Base-by-base conservation (phyloP, 2,113 vertebrate species). In the Pangasianodon hypophthalmus region DNA sequence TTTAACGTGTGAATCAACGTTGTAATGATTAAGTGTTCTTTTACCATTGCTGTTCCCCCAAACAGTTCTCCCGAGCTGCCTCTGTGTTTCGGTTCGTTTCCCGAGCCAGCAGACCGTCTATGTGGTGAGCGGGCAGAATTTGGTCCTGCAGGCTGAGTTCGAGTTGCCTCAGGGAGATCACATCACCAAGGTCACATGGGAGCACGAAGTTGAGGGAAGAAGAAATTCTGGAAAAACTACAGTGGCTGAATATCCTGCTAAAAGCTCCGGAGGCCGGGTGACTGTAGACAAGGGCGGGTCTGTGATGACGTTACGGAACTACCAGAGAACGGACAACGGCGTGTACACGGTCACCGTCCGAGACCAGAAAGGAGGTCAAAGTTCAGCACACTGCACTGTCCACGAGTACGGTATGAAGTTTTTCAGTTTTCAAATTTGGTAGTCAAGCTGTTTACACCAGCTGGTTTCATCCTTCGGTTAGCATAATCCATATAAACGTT, bases 331-430 rank as follows among this genome's bases (percentile, higher is more conserved):
- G 2, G 95, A 96, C 88, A 80, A 87, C 9, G 95, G 95, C 0
- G 91, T 95, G 80, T 96, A 96, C 88, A 86, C 90, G 0, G 87
- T 96, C 87, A 95, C 93, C 0, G 92, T 95, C 79, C 93, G 60
- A 0, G 92, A 95, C 64, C 91, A 86, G n/a, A 77, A 1, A 6
- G 95, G 95, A 69, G 83, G 54, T 64, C 91, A 85, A 21, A 90
- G 80, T 86, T 92, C 90, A 0, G 94, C 92, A 7, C 90, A 90
- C 16, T 94, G 93, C 89, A 90, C 92, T 21, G 94, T 96, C 89
- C 92, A 94, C 58, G 94, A 94, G 52, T 96, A 96, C 52, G 79
- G 94, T 96, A 90, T 48, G 91, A 37, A 50, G 16, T 26, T 21
- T 1, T 1, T 29, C 13, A 37, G 0, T 82, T 32, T 32, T n/a